Conservation (phyloP, 2,797 vertebrate species). For the Myiotriccus ornatus region DNA sequence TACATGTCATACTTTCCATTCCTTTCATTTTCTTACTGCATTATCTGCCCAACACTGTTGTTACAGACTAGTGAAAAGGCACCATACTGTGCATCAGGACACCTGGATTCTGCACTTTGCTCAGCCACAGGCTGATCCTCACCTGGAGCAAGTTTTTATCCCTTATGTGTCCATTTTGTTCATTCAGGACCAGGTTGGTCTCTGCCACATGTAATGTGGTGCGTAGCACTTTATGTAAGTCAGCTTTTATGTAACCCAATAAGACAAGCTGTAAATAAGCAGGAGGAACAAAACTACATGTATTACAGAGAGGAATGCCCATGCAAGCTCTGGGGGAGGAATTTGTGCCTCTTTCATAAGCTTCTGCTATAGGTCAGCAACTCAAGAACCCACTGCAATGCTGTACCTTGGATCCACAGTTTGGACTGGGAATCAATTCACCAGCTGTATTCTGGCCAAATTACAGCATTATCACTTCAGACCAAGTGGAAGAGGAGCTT, state of each 20-base stretch:
- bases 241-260: background rate
- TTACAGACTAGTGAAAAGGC: background rate
- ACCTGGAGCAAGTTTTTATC: background rate
- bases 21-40: background rate
- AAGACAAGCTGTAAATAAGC: background rate
- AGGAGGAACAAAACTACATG: background rate
- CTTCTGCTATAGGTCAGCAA: background rate
- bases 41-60: background rate
- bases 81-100: background rate
- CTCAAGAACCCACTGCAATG: background rate
- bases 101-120: background rate
- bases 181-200: background rate
- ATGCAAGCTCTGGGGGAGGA: background rate
- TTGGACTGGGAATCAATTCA: background rate
- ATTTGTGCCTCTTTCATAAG: background rate
- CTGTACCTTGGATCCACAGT: background rate
- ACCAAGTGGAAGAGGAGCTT: background rate
- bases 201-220: background rate
- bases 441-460: background rate
- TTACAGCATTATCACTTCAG: background rate
- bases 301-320: background rate
- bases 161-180: background rate
- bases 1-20: background rate
- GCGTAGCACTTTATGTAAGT: background rate
- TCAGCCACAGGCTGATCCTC: background rate